phyloP scores from a whole-genome alignment of 30 jellyfish, hydroid and myxozoan genomes.

The Aurelia sp. region DNA sequence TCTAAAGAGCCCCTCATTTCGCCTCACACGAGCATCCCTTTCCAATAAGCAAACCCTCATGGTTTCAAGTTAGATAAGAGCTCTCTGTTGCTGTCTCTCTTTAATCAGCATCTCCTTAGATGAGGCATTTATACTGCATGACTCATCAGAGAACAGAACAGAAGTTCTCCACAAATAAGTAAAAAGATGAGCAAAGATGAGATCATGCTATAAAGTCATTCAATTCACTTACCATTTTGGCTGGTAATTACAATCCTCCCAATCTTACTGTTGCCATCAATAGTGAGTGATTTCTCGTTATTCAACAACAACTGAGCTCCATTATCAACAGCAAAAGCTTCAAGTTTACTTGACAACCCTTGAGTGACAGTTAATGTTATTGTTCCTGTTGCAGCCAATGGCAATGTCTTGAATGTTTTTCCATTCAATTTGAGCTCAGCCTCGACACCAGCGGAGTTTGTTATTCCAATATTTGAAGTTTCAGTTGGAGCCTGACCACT shows the following conservation, averaged over 20 bases:
- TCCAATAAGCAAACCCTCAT: too few species aligned
- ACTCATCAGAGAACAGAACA: too few species aligned
- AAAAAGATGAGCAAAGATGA: too few species aligned
- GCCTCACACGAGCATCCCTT: too few species aligned
- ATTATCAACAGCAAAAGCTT: slow-evolving; percentile 58
- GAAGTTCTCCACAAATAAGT: too few species aligned
- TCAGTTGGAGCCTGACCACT: slow-evolving; percentile 24
- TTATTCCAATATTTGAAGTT: slow-evolving; percentile 28
- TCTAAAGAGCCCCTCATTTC: too few species aligned
- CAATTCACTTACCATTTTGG: slow-evolving; percentile 42
- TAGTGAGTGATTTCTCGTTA: slow-evolving; percentile 18
- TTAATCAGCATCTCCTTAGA: too few species aligned
- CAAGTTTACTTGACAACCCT: slow-evolving; percentile 44
- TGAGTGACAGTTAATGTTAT: slow-evolving; percentile 28
- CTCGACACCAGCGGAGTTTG: slow-evolving; percentile 81
- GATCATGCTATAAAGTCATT: too few species aligned
- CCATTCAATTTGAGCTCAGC: slow-evolving; percentile 73
- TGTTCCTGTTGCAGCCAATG: slow-evolving; percentile 71
- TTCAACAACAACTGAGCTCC: slow-evolving; percentile 59
- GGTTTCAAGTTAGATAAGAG: too few species aligned
- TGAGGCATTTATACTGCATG: too few species aligned
- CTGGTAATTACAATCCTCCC: slow-evolving; percentile 46
- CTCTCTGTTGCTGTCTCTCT: too few species aligned
- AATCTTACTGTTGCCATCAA: slow-evolving; percentile 16
- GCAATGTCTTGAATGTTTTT: slow-evolving; percentile 50